phyloP scores from a whole-genome alignment of 2,888 invertebrate genomes.

The Tenodera sinensis region DNA sequence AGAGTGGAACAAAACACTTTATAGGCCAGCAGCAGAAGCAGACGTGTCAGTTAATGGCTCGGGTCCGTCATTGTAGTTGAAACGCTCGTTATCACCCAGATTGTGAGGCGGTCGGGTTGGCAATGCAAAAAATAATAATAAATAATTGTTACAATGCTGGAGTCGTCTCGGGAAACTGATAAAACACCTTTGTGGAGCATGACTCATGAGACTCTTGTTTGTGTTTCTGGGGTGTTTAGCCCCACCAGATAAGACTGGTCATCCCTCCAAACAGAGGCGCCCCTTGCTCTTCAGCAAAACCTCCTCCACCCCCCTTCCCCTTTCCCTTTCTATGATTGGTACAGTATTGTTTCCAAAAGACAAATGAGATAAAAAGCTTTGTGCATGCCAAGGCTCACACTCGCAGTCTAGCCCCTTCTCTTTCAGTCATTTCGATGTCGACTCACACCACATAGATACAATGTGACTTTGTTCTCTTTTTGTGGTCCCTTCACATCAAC shows the following conservation, averaged over 20 bases:
- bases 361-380: not conserved
- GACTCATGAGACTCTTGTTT: not conserved
- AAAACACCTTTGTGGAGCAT: not conserved
- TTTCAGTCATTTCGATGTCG: not conserved
- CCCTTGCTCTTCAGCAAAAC: not conserved
- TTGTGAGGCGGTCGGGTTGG: not conserved
- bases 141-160: not conserved
- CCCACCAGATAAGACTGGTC: not conserved
- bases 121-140: not conserved
- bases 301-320: not conserved
- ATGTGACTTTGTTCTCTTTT: not conserved
- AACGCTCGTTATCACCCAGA: not conserved
- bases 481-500: not conserved
- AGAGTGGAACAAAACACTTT: not conserved
- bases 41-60: not conserved
- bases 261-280: not conserved
- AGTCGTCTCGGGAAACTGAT: not conserved
- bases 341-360: not conserved
- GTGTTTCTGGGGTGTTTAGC: not conserved
- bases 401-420: not conserved
- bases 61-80: not conserved
- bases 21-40: not conserved
- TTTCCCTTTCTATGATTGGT: not conserved
- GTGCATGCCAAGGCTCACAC: not conserved
- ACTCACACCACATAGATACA: not conserved